Base-by-base conservation (phyloP, 1,140 invertebrate species). In the Cecropterus lyciades region DNA sequence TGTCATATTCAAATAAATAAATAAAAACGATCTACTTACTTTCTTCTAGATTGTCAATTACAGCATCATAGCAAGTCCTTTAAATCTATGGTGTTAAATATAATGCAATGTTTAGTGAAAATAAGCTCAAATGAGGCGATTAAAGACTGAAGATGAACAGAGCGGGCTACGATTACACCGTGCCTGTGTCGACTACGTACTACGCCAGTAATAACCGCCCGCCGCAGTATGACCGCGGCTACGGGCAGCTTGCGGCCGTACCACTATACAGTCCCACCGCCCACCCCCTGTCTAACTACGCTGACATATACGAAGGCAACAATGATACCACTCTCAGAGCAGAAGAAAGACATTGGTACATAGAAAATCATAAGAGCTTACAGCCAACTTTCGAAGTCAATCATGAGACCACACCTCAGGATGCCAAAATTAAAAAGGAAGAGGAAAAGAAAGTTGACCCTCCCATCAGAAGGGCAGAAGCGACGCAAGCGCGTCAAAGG, bases 341-440 rank as follows among this genome's bases (percentile, higher is more conserved):
- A 4, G 92, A 93, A 68, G 92, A 93, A 68, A 79, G 90, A 43
- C 91, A 93, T 52, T 92, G 92, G 92, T 93, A 93, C 59, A 88
- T 92, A 87, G 92, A 93, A 73, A 92, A 92, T 40, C 92, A 92
- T 71, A 92, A 91, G 72, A 92, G 82, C 72, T 70, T 92, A 67
- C 89, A 92, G 72, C 80, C 83, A 0, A 85, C 69, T 63, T 87
- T 86, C 67, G 80, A 85, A 20, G 69, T 81, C 14, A 87, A 74
- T 43, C 75, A 85, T 52, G 89, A 89, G 9, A 52, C 67, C 33
- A 63, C 81, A 59, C 74, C 83, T 64, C 83, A 90, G 73, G 89
- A 93, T 72, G 85, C 82, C 70, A 93, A 93, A 81, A 73, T 84
- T 82, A 91, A 92, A 70, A 89, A 92, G 72, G 87, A 92, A 67